These are phyloP conservation scores for Australoheros facetus DNA, from an alignment of 2,797 vertebrate species.

Conservation along the genomic window DNA sequence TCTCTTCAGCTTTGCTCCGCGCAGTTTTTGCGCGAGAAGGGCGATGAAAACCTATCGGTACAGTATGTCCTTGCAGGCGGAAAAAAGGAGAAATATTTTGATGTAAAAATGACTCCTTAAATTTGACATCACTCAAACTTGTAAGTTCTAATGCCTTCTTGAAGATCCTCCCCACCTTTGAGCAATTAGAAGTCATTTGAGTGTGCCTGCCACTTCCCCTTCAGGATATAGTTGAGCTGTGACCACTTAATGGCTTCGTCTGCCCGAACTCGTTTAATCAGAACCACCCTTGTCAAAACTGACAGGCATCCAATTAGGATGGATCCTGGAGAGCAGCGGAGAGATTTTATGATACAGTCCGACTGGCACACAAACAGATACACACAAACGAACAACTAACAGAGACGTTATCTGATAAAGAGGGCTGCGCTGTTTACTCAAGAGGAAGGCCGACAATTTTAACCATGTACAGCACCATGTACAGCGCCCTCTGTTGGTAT, in stretches of 20 bases:
- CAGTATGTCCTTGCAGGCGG: neutral
- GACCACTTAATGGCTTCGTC: slow-evolving; percentile 75
- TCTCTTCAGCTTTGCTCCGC: slow-evolving; percentile 32
- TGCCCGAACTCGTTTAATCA: slow-evolving; percentile 61
- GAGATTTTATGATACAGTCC: slow-evolving; percentile 57
- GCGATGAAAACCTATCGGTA: neutral
- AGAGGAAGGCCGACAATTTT: neutral
- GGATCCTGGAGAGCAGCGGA: slow-evolving; percentile 41
- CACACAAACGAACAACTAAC: neutral
- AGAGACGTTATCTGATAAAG: neutral
- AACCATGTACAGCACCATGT: neutral
- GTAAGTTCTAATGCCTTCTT: neutral
- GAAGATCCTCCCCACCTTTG: slow-evolving; percentile 4
- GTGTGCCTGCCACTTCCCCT: slow-evolving; percentile 29
- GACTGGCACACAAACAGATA: slow-evolving; percentile 5
- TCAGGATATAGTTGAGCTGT: slow-evolving; percentile 33
- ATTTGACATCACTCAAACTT: neutral
- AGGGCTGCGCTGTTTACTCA: neutral
- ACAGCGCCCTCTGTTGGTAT: slow-evolving; percentile 36
- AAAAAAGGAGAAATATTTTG: neutral
- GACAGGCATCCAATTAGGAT: slow-evolving; percentile 79
- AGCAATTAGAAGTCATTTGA: slow-evolving; percentile 43
- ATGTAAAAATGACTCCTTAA: neutral
- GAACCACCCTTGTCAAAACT: slow-evolving; percentile 61
- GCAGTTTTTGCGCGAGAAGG: neutral